Evolutionary conservation across 2,797 vertebrate genomes (phyloP).

Genomic region (Aselliscus stoliczkanus): DNA sequence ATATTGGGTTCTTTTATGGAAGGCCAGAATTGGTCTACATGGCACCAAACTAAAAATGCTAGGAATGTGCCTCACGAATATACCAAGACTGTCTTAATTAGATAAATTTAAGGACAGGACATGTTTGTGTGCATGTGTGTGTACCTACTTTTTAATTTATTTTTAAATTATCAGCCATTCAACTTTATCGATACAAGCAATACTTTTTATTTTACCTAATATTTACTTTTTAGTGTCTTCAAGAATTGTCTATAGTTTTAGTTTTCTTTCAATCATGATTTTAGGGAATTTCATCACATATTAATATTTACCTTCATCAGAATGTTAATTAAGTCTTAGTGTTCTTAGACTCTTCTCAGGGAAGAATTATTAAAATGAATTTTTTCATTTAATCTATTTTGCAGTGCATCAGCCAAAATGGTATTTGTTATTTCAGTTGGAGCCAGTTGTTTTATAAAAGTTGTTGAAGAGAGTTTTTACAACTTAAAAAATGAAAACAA

Average conservation of each 20-base stretch:
- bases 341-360: conserved; percentile 14
- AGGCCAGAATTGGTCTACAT: not conserved
- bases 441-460: conserved; percentile 51
- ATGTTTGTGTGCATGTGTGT: not conserved
- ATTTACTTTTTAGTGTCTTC: conserved; percentile 19
- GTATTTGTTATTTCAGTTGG: conserved; percentile 28
- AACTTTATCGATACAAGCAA: not conserved
- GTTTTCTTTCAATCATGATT: conserved; percentile 10
- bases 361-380: conserved; percentile 14
- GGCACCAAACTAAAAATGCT: not conserved
- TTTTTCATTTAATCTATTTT: conserved; percentile 26
- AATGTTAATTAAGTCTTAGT: not conserved
- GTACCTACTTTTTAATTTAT: not conserved
- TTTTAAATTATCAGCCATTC: conserved; percentile 11
- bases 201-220: conserved; percentile 36
- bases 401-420: not conserved
- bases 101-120: not conserved
- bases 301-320: not conserved
- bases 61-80: not conserved
- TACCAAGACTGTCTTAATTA: not conserved
- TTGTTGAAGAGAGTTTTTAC: conserved; percentile 47
- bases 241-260: conserved; percentile 24
- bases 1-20: not conserved
- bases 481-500: conserved; percentile 40
- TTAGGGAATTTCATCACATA: not conserved